A percentile compares a stretch with the other conserved stretches of the same genome.
Evolutionary conservation across 1,140 invertebrate species (phyloP).

Genomic region (Paralvinella palmiformis): DNA sequence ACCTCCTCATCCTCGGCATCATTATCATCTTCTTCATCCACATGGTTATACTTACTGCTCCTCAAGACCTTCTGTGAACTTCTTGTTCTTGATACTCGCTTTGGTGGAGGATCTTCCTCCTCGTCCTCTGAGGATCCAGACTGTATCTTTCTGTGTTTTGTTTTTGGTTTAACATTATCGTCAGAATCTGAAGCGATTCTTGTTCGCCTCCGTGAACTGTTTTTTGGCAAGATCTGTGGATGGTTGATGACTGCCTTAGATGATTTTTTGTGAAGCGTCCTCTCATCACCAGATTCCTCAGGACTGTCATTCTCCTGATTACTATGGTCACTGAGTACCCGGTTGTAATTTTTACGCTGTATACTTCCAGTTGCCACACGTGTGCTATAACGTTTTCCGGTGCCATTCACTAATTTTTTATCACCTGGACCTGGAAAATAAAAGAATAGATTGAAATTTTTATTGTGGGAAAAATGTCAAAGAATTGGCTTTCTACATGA

Average conservation of each 20-base stretch:
- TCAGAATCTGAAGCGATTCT: neutral
- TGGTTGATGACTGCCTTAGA: neutral
- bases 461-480: neutral
- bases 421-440: constrained; percentile 15
- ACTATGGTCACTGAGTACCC: neutral
- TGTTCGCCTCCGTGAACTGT: neutral
- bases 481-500: neutral
- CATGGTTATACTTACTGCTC: neutral
- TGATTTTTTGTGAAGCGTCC: neutral
- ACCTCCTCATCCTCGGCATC: constrained; percentile 17
- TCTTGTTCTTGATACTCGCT: constrained; percentile 12
- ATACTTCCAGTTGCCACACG: constrained; percentile 17
- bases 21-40: constrained; percentile 17
- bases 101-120: constrained; percentile 31
- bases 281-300: neutral
- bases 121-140: constrained; percentile 30
- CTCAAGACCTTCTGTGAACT: constrained; percentile 7
- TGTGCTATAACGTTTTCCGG: constrained; percentile 13
- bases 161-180: neutral
- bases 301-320: neutral
- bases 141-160: constrained; percentile 30
- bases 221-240: neutral
- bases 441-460: neutral
- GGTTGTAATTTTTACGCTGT: constrained; percentile 11
- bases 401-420: constrained; percentile 27